Evolutionary conservation across 2,888 invertebrate genomes (phyloP).

Genomic region (Iphiclides podalirius): DNA sequence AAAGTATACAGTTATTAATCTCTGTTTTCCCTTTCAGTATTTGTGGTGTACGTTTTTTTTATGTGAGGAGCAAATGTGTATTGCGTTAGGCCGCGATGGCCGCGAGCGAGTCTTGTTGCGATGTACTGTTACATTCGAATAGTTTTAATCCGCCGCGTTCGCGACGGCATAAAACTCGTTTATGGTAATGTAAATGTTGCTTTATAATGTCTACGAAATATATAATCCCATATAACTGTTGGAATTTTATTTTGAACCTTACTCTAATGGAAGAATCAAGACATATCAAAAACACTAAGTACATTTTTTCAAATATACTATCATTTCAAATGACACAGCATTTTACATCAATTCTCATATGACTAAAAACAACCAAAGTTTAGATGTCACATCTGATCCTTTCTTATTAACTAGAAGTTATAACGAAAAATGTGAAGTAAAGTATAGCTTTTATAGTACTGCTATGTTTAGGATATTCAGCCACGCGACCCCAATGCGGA

Average conservation of each 20-base stretch:
- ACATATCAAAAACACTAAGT: too few relatives aligned
- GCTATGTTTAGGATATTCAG: too few relatives aligned
- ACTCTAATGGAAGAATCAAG: too few relatives aligned
- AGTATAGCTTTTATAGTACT: too few relatives aligned
- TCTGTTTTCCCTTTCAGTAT: constrained; percentile 78
- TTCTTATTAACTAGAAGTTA: too few relatives aligned
- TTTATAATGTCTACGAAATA: constrained; percentile 80
- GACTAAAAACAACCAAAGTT: too few relatives aligned
- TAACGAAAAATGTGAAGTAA: too few relatives aligned
- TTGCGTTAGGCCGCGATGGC: constrained; percentile 24
- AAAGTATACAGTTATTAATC: constrained; percentile 74
- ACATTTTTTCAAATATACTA: too few relatives aligned
- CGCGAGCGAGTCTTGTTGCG: constrained; percentile 50
- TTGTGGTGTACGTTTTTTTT: constrained; percentile 67
- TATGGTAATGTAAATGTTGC: constrained; percentile 80
- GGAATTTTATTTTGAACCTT: constrained; percentile 50
- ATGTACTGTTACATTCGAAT: constrained; percentile 78
- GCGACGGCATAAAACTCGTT: constrained; percentile 66
- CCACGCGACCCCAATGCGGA: too few relatives aligned
- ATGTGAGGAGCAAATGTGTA: constrained; percentile 52
- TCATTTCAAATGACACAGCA: too few relatives aligned
- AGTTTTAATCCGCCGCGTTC: constrained; percentile 57
- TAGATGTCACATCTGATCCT: too few relatives aligned
- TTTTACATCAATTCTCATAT: too few relatives aligned
- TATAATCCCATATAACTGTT: constrained; percentile 73